Conservation (phyloP, 2,113 vertebrate genomes). For the Scolopax mira region DNA sequence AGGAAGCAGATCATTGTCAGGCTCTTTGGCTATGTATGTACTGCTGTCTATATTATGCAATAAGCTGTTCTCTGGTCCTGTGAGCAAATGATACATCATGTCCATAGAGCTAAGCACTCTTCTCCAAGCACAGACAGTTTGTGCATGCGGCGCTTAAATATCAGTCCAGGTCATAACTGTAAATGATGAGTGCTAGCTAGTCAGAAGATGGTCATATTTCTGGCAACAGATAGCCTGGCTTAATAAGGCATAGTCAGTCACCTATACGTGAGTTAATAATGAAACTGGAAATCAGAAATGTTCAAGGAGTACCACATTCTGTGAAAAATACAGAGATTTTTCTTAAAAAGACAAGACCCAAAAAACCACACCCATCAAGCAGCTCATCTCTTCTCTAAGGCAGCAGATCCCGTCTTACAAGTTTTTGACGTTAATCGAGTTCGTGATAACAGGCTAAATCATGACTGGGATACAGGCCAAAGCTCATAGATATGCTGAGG, state of each 20-base stretch:
- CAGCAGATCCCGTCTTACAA: background rate
- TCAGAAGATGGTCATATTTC: background rate
- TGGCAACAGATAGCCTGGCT: background rate
- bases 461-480: background rate
- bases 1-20: background rate
- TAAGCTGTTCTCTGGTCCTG: background rate
- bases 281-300: background rate
- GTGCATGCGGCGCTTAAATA: background rate
- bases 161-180: background rate
- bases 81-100: background rate
- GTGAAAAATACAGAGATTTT: background rate
- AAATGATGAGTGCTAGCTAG: background rate
- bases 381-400: background rate
- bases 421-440: background rate
- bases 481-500: background rate
- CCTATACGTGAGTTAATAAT: background rate
- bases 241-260: background rate
- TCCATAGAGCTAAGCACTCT: background rate
- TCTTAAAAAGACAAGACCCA: background rate
- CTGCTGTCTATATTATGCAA: background rate
- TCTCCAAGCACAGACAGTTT: background rate
- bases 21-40: background rate
- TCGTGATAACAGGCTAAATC: constrained; percentile 11
- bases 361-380: background rate
- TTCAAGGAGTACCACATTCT: background rate